Base-by-base conservation (phyloP, 2,113 vertebrate genomes). In the Proterorhinus semilunaris region DNA sequence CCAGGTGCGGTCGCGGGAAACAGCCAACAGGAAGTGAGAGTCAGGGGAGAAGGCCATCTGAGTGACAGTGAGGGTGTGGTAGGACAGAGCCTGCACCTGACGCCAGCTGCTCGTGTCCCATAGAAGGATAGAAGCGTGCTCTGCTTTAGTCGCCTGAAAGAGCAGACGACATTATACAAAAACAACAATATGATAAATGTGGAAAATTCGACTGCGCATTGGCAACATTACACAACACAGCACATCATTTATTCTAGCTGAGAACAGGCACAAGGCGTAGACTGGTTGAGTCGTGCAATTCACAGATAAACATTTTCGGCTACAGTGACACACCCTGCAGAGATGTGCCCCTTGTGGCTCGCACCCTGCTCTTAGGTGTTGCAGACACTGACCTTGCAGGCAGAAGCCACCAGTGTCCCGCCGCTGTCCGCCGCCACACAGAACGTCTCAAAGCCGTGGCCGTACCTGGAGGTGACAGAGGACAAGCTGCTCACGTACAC, bases 381-480 rank as follows among this genome's bases (percentile, higher is more conserved):
- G 27, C 44, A 75, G 65, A 67, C 49, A 86, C 86, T 95, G 71
- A 99, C 98, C 96, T 99, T 99, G 87, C 96, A 98, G 0, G 97
- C 96, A 16, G 97, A 99, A 43, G 96, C 96, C 81, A 99, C 90
- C 73, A 97, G 12, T 43, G 93, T 95, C 84, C 87, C 91, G 44
- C 89, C 86, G 71, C 83, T 88, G 88, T 96, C 96, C 72, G 95
- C 95, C 16, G 96, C 92, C 71, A 99, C 92, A 87, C 94, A 96
- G 91, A 96, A 98, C 87, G 97, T 94, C 92, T 99, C 98, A 86
- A 97, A 98, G 72, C 98, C 96, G 17, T 99, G 98, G 69, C 98
- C 98, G 7, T 99, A 99, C 71, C 97, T 99, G 89, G 66, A 88
- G 91, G 72, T 63, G 86, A 27, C 15, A 65, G 44, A 65, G 49